phyloP scores from a whole-genome alignment of 2,113 vertebrate genomes.

The Ctenodactylus gundi region DNA sequence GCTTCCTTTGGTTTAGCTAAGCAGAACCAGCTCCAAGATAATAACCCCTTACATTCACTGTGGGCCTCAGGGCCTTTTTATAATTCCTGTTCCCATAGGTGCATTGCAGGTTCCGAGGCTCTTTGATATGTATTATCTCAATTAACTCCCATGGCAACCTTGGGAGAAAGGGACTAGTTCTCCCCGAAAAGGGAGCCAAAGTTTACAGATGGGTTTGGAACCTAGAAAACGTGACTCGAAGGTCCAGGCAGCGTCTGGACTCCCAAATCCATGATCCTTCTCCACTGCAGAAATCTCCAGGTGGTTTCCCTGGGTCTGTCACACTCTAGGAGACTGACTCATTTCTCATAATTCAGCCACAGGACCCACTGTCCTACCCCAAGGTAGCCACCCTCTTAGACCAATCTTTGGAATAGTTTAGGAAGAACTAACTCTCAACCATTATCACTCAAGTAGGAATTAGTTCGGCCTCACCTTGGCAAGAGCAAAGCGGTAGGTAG shows the following conservation, averaged over 20 bases:
- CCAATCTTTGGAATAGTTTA: neutral
- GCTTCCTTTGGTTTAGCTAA: conserved; percentile 2
- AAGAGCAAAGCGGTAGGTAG: too few relatives aligned
- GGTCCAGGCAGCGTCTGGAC: neutral
- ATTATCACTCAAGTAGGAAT: neutral
- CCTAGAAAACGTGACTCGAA: neutral
- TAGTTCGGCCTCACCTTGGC: neutral
- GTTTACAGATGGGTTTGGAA: neutral
- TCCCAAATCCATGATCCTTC: neutral
- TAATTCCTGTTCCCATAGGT: neutral
- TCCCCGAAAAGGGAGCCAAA: neutral
- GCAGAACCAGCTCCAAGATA: neutral
- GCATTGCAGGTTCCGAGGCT: neutral
- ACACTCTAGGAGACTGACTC: neutral
- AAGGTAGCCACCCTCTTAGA: neutral
- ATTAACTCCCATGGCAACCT: neutral
- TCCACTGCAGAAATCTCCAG: neutral
- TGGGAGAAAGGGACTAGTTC: neutral
- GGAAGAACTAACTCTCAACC: neutral
- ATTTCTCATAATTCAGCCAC: neutral
- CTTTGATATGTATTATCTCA: neutral
- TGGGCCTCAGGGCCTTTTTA: neutral
- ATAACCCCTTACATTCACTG: neutral
- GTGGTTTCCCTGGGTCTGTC: neutral
- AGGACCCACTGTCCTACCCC: neutral